These are phyloP conservation scores for Orientallactaga sibirica DNA, from an alignment of 2,797 vertebrate species.

Conservation along the genomic window DNA sequence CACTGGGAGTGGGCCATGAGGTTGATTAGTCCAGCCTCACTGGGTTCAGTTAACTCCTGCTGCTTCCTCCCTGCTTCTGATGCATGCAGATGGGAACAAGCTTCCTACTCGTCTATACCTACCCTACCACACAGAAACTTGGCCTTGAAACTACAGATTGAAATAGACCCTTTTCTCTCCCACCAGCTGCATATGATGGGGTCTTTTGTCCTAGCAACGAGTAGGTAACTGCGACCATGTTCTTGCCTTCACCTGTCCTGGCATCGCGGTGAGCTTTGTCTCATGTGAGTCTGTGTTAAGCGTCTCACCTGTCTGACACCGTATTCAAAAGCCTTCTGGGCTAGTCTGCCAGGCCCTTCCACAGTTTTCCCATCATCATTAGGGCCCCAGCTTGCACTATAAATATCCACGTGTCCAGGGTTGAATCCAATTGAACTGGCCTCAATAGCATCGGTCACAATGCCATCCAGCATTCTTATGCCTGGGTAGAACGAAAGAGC, in stretches of 20 bases:
- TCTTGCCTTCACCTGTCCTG: background rate
- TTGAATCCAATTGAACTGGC: conserved; percentile 99
- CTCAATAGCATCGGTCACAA: conserved; percentile 98
- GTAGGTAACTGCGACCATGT: background rate
- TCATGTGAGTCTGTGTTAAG: background rate
- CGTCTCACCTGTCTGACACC: conserved; percentile 95
- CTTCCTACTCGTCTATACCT: too few relatives aligned
- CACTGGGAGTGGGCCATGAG: too few relatives aligned
- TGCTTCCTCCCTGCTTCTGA: too few relatives aligned
- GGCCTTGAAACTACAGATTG: too few relatives aligned
- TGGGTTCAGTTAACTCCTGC: too few relatives aligned
- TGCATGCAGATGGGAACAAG: too few relatives aligned
- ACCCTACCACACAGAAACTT: too few relatives aligned
- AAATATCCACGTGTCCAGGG: conserved; percentile 97
- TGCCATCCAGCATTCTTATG: conserved; percentile 98
- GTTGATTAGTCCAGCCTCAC: too few relatives aligned
- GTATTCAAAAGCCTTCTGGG: conserved; percentile 98
- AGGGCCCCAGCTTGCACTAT: conserved; percentile 99
- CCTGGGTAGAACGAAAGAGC: conserved; percentile 85
- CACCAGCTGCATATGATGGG: too few relatives aligned
- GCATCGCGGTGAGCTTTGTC: background rate
- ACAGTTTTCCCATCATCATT: conserved; percentile 99
- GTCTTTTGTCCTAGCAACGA: too few relatives aligned
- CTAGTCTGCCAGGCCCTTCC: conserved; percentile 96
- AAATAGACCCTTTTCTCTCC: too few relatives aligned